These are phyloP conservation scores for Troides helena DNA, from an alignment of 2,888 invertebrate genomes.

Conservation along the genomic window DNA sequence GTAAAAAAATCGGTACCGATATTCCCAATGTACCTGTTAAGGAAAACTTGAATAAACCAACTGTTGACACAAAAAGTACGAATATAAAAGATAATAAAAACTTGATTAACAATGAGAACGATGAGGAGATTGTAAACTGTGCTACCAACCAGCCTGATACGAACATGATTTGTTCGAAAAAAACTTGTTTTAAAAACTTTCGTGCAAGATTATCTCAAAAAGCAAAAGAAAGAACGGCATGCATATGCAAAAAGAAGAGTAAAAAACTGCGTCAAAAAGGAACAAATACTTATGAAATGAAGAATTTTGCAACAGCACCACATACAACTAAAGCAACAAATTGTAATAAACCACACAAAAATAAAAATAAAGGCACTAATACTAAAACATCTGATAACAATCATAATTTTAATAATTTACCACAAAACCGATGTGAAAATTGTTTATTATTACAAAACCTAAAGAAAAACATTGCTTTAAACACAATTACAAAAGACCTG, in stretches of 20 bases:
- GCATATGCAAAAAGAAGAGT: background rate
- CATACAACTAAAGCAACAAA: background rate
- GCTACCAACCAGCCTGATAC: background rate
- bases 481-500: background rate
- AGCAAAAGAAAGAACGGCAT: background rate
- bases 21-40: background rate
- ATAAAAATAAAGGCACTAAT: background rate
- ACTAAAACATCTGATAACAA: background rate
- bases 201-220: background rate
- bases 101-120: background rate
- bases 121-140: background rate
- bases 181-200: background rate
- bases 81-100: background rate
- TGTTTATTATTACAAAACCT: background rate
- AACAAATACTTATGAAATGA: background rate
- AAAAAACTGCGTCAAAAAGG: background rate
- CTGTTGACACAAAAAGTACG: background rate
- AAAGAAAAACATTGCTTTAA: background rate
- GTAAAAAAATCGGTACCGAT: background rate
- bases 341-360: background rate
- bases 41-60: background rate
- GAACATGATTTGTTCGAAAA: background rate
- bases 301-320: background rate
- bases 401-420: background rate
- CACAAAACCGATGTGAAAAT: background rate